Conservation (phyloP, 2,113 vertebrate species). For the Corapipo altera region DNA sequence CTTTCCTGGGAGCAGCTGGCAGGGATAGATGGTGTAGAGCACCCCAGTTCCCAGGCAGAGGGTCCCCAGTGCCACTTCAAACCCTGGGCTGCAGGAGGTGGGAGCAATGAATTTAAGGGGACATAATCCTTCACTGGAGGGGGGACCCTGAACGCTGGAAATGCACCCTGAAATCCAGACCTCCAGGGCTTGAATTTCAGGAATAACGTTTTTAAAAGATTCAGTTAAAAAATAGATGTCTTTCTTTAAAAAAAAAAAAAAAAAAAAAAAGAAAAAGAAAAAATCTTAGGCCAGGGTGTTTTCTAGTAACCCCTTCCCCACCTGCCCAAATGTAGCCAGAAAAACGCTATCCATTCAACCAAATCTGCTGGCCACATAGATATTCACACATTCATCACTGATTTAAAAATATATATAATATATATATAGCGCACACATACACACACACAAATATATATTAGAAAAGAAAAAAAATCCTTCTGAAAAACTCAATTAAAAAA, state of each 20-base stretch:
- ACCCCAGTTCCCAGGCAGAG: neutral
- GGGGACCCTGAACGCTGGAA: neutral
- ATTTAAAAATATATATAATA: constrained; percentile 60
- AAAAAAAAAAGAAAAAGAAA: neutral
- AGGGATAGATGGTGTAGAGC: neutral
- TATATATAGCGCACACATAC: neutral
- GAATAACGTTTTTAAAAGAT: neutral
- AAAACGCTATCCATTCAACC: neutral
- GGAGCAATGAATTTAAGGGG: neutral
- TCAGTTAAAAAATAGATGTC: constrained; percentile 2
- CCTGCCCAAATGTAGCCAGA: neutral
- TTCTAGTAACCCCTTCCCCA: neutral
- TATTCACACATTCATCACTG: constrained; percentile 9
- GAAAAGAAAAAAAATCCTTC: constrained; percentile 41
- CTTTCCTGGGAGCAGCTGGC: neutral
- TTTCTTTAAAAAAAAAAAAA: neutral
- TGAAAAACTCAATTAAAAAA: constrained; percentile 8
- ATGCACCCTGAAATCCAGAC: neutral
- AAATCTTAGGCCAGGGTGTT: neutral
- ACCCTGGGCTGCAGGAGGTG: neutral
- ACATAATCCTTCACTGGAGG: neutral
- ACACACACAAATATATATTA: constrained; percentile 58
- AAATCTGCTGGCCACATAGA: neutral
- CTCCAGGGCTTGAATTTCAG: neutral
- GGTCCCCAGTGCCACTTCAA: neutral